Base-by-base conservation (phyloP, 2,113 vertebrate species). In the Alaudala cheleensis region DNA sequence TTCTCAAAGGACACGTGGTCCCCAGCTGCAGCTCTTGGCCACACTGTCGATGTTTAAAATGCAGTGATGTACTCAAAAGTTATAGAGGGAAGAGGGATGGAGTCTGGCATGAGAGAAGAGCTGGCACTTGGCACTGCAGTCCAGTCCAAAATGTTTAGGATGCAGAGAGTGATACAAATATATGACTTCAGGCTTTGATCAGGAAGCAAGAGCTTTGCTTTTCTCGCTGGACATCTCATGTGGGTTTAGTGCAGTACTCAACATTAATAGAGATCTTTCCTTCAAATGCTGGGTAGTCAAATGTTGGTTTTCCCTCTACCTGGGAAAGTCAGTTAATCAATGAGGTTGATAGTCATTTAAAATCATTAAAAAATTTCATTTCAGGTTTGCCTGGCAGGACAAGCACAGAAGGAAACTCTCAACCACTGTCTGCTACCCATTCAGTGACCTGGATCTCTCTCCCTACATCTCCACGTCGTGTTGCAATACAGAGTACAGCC, bases 361-460 rank as follows among this genome's bases (percentile, higher is more conserved):
- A 84, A n/a, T 37, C 1, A 4, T 58, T 58, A 28, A 53, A 61
- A 61, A 51, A 22, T 61, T 50, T 83, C 21, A 37, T 95, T 95
- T 72, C 92, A 98, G 97, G 80, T 98, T 98, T 97, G 97, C 98
- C 56, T 95, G 97, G 90, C 96, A 97, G 93, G 96, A 96, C 34
- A 90, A 33, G 25, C 11, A 92, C 47, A 98, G 98, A 90, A 98
- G 97, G 88, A 99, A 99, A 86, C 97, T 99, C 79, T 98, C 95
- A 28, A 98, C 98, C 4, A 93, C 98, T 2, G 97, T 99, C 8
- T 51, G 53, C n/a, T 99, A 98, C 51, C 98, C 98, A 0, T 95
- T 98, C 83, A 94, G 72, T 5, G 94, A 97, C 26, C 96, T 99
- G 45, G 98, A 98, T 76, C 98, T 99, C 60, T 96, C 95, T 34